phyloP scores from a whole-genome alignment of 2,888 invertebrate genomes.

The Phasia obesa region DNA sequence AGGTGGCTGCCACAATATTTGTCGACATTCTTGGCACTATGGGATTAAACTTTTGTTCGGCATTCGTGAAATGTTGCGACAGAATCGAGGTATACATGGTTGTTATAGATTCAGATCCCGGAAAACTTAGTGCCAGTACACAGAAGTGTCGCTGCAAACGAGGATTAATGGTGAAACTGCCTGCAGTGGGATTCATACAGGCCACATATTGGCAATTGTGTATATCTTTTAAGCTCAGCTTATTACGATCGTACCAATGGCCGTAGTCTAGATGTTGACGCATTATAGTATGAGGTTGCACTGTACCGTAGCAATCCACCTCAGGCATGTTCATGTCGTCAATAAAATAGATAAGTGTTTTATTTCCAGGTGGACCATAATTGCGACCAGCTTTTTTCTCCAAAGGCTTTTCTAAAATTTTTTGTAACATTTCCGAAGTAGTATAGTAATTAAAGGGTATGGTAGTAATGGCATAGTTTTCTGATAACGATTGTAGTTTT shows the following conservation, averaged over 20 bases:
- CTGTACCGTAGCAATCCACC: constrained; percentile 94
- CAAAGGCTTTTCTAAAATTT: constrained; percentile 95
- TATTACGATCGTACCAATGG: constrained; percentile 96
- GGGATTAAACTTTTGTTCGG: constrained; percentile 90
- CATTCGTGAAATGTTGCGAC: constrained; percentile 91
- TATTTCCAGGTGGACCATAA: constrained; percentile 97
- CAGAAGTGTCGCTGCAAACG: constrained; percentile 95
- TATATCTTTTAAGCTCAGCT: constrained; percentile 94
- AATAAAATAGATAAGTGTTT: constrained; percentile 96
- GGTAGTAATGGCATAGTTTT: constrained; percentile 94
- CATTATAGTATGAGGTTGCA: constrained; percentile 97
- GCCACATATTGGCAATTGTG: constrained; percentile 98
- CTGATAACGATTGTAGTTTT: constrained; percentile 88
- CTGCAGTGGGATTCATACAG: constrained; percentile 99
- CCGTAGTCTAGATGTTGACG: constrained; percentile 97
- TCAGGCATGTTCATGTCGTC: constrained; percentile 99
- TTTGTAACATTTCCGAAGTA: constrained; percentile 95
- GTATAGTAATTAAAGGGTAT: constrained; percentile 99
- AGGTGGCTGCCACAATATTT: constrained; percentile 91
- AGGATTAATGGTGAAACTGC: constrained; percentile 98
- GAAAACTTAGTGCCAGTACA: constrained; percentile 93
- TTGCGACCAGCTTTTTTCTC: constrained; percentile 98
- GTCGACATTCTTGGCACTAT: constrained; percentile 87
- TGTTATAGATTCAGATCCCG: constrained; percentile 90
- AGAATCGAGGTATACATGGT: constrained; percentile 95